A percentile compares a stretch with the other conserved stretches of the same genome.
Conservation (phyloP, 2,888 invertebrate genomes). For the Tetragonula carbonaria region DNA sequence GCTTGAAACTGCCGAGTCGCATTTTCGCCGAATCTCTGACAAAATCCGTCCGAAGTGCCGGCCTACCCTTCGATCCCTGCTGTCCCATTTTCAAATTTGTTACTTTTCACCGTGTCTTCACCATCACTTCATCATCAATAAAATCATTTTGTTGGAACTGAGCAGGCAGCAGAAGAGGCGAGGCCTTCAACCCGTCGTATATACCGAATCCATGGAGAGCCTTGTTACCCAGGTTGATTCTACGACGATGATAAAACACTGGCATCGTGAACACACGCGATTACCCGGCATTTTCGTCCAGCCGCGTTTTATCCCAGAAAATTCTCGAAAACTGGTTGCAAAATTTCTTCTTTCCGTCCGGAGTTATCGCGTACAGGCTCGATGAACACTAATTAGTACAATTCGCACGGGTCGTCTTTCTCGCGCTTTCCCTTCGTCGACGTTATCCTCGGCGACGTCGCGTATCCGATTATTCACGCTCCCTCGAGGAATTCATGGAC, state of each 20-base stretch:
- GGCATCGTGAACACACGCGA: not conserved
- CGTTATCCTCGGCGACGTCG: too few relatives aligned
- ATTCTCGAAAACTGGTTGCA: not conserved
- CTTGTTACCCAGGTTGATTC: not conserved
- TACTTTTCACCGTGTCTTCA: conserved; percentile 37
- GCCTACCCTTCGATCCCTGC: conserved; percentile 80
- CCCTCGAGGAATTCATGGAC: not conserved
- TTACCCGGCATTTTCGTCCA: not conserved
- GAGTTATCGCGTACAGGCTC: not conserved
- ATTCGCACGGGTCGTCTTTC: not conserved
- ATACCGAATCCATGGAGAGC: conserved; percentile 19
- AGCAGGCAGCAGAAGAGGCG: not conserved
- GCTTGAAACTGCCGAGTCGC: conserved; percentile 81
- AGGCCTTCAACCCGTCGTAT: conserved; percentile 44
- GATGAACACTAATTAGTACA: not conserved
- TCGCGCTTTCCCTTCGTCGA: not conserved
- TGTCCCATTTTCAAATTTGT: conserved; percentile 77
- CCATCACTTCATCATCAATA: conserved; percentile 27
- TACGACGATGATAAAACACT: not conserved
- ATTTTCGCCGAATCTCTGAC: conserved; percentile 80
- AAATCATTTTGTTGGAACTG: conserved; percentile 18
- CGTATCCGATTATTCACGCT: not conserved
- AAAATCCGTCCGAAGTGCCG: conserved; percentile 79
- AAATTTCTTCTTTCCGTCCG: not conserved
- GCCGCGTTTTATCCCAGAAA: not conserved